These are phyloP conservation scores for Thaleichthys pacificus DNA, from an alignment of 2,797 vertebrate genomes.

Conservation along the genomic window DNA sequence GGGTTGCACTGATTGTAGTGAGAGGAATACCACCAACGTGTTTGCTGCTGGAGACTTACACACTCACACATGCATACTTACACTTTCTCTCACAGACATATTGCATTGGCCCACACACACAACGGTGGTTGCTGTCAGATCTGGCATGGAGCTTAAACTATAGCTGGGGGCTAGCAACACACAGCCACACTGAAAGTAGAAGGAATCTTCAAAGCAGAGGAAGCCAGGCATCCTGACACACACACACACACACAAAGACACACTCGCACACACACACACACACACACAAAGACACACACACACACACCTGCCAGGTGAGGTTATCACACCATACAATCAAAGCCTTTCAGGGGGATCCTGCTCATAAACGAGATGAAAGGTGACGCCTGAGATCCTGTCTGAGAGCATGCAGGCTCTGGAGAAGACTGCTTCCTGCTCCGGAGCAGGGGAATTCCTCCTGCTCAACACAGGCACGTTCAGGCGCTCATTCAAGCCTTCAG, in stretches of 20 bases:
- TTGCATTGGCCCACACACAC: neutral
- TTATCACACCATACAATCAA: constrained; percentile 45
- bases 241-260: constrained; percentile 25
- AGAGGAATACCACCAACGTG: neutral
- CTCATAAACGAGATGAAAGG: constrained; percentile 38
- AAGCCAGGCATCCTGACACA: constrained; percentile 20
- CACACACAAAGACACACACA: constrained; percentile 14
- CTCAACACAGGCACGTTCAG: constrained; percentile 39
- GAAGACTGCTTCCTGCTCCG: constrained; percentile 26
- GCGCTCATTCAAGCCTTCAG: constrained; percentile 23
- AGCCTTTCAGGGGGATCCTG: constrained; percentile 31
- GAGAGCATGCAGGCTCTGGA: constrained; percentile 11
- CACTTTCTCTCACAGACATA: neutral
- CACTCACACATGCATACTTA: neutral
- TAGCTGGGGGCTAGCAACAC: constrained; percentile 18
- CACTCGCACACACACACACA: constrained; percentile 7
- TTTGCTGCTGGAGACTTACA: neutral
- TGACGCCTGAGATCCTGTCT: constrained; percentile 28
- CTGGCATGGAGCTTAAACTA: constrained; percentile 14
- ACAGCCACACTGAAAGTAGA: constrained; percentile 14
- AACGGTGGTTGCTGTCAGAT: constrained; percentile 23
- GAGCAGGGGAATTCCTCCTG: constrained; percentile 37
- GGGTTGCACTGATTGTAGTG: constrained; percentile 10
- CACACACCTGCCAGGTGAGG: constrained; percentile 31
- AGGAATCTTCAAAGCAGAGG: constrained; percentile 34